Evolutionary conservation across 2,888 invertebrate species (phyloP).

Genomic region (Automeris io): DNA sequence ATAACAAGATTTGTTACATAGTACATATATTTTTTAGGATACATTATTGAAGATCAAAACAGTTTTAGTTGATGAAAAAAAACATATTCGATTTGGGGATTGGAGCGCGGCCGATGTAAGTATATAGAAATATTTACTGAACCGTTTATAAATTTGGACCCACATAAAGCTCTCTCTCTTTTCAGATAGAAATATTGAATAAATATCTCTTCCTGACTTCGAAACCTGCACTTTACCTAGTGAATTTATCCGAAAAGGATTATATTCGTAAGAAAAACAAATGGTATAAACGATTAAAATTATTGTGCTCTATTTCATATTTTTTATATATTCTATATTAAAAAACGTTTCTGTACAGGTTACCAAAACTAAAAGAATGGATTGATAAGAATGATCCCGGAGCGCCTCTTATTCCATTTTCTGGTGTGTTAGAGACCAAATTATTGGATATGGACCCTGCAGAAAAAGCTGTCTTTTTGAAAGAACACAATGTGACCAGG

Average conservation of each 20-base stretch:
- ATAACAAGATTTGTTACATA: not conserved
- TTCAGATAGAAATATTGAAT: slow-evolving; percentile 96
- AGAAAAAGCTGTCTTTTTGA: slow-evolving; percentile 86
- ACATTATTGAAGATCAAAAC: slow-evolving; percentile 89
- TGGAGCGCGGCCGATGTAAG: slow-evolving; percentile 96
- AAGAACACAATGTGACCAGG: slow-evolving; percentile 90
- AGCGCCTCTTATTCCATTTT: slow-evolving; percentile 95
- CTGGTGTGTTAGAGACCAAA: slow-evolving; percentile 92
- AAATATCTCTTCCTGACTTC: slow-evolving; percentile 97
- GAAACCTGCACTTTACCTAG: slow-evolving; percentile 97
- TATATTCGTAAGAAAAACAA: slow-evolving; percentile 99
- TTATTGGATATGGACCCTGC: slow-evolving; percentile 89
- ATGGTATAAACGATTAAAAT: slow-evolving; percentile 78
- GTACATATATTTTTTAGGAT: slow-evolving; percentile 84
- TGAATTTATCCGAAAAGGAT: slow-evolving; percentile 98
- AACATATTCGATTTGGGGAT: slow-evolving; percentile 93
- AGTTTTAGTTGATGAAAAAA: slow-evolving; percentile 90
- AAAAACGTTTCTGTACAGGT: slow-evolving; percentile 69
- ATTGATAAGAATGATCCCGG: slow-evolving; percentile 98
- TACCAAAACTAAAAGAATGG: slow-evolving; percentile 98
- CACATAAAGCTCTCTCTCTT: too few relatives aligned
- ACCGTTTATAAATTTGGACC: slow-evolving; percentile 3
- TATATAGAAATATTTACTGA: slow-evolving; percentile 15
- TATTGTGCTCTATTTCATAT: not conserved
- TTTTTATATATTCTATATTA: not conserved